phyloP scores from a whole-genome alignment of 2,797 vertebrate genomes.

The Poecile montanus region DNA sequence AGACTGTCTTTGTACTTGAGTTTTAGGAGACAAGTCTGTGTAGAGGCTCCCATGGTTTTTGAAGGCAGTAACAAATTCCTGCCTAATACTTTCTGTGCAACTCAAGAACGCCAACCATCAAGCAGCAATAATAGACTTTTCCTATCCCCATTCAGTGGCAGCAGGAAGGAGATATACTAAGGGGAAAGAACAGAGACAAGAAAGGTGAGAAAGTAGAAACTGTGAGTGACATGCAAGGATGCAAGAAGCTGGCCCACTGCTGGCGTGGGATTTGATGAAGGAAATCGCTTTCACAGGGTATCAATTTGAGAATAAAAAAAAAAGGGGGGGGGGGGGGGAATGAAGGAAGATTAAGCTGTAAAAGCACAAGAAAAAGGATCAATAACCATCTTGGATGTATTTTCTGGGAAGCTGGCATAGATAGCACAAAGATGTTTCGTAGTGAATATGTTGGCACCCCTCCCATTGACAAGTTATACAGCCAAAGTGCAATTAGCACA shows the following conservation, averaged over 20 bases:
- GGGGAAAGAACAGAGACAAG: not conserved
- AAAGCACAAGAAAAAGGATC: conserved; percentile 73
- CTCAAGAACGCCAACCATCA: not conserved
- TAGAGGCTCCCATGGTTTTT: conserved; percentile 15
- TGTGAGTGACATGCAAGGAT: not conserved
- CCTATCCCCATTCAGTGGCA: conserved; percentile 4
- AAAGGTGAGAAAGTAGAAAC: conserved; percentile 7
- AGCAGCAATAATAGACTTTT: conserved; percentile 30
- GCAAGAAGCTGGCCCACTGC: not conserved
- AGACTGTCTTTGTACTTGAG: conserved; percentile 58
- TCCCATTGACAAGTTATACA: conserved; percentile 66
- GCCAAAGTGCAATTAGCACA: conserved; percentile 72
- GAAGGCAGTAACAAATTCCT: conserved; percentile 49
- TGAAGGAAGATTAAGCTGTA: conserved; percentile 55
- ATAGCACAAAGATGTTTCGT: conserved; percentile 64
- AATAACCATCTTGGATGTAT: conserved; percentile 73
- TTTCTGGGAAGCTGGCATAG: conserved; percentile 70
- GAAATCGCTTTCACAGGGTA: conserved; percentile 7
- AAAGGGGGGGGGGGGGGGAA: rapidly evolving
- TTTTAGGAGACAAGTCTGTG: conserved; percentile 44
- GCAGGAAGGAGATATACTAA: not conserved
- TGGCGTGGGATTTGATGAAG: conserved; percentile 28
- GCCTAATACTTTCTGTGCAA: not conserved
- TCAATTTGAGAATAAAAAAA: conserved; percentile 8
- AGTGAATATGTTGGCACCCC: conserved; percentile 63